Evolutionary conservation across 2,797 vertebrate genomes (phyloP), one percentile per base, ranked within the genome.

Genomic region (Poecilia velifera): DNA sequence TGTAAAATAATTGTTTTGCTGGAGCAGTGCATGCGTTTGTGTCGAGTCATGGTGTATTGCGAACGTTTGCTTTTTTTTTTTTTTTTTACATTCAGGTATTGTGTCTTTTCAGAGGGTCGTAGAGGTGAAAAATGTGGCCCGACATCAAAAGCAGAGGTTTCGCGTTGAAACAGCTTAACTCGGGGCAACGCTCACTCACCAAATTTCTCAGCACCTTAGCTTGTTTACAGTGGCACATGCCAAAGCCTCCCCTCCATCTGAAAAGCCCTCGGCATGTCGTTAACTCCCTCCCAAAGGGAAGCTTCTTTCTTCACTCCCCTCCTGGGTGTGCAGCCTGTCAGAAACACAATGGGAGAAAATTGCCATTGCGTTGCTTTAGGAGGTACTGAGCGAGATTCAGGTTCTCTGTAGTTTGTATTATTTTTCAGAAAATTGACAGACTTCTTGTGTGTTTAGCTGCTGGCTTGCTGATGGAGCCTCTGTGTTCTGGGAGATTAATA

Each of bases 211-310:
- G 85, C 84, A 88, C 86, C 86, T 85, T 80, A 83, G 87, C 89
- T 91, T 95, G 94, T 93, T 94, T 93, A 92, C 91, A 86, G 85
- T 84, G 88, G 88, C 92, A 88, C 89, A 90, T 89, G 87, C 92
- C 93, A 94, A 71, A 91, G 76, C 80, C 85, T 89, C 73, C 73
- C 86, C 85, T 87, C 88, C 80, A 74, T 92, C 86, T 93, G 81
- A 93, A 92, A 93, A 91, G 86, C 88, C 88, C 83, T 90, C 88
- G 84, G 89, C 83, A 77, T 90, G 93, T 89, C 72, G 89, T 94
- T 91, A 93, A 90, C 86, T 88, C 88, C 77, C 84, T 91, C 91
- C 90, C 87, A 76, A 91, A 90, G 84, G 85, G 84, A 92, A 92
- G 83, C 79, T 78, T 91, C 81, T 79, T 77, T 83, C 72, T 78